phyloP scores from a whole-genome alignment of 1,140 invertebrate species.

The Papilio aristodemus region DNA sequence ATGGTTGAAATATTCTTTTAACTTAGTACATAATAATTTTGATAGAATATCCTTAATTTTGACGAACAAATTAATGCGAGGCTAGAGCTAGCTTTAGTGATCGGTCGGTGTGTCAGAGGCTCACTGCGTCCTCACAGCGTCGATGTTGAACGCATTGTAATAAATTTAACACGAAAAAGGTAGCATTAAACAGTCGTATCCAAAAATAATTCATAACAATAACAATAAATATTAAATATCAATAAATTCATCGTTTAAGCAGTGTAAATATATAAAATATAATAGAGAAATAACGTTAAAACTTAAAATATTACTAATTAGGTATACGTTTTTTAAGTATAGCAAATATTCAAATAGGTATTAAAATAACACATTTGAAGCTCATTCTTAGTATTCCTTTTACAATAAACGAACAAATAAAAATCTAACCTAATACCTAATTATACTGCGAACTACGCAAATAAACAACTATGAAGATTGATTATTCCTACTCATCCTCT shows the following conservation, averaged over 20 bases:
- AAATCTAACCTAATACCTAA: conserved; percentile 68
- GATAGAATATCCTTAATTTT: conserved; percentile 69
- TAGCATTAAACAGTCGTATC: conserved; percentile 75
- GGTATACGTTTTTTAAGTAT: conserved; percentile 62
- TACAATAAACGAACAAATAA: conserved; percentile 54
- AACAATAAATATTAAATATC: conserved; percentile 74
- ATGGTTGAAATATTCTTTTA: conserved; percentile 58
- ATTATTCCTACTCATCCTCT: conserved; percentile 75
- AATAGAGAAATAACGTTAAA: conserved; percentile 73
- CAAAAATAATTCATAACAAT: conserved; percentile 77
- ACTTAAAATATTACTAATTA: conserved; percentile 64
- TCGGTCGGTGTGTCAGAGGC: conserved; percentile 40
- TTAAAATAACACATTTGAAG: conserved; percentile 77
- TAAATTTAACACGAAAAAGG: conserved; percentile 67
- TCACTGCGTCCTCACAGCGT: conserved; percentile 33
- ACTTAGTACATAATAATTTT: conserved; percentile 71
- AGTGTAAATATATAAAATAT: conserved; percentile 78
- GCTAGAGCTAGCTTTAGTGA: conserved; percentile 52
- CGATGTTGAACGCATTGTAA: conserved; percentile 50
- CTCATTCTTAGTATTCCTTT: conserved; percentile 70
- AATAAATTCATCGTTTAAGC: conserved; percentile 76
- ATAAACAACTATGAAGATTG: conserved; percentile 61
- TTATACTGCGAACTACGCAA: conserved; percentile 62
- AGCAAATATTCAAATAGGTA: conserved; percentile 73
- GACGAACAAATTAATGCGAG: conserved; percentile 70